Evolutionary conservation across 1,140 invertebrate species (phyloP), one percentile per base, ranked within the genome.

Genomic region (Tetranychus urticae): DNA sequence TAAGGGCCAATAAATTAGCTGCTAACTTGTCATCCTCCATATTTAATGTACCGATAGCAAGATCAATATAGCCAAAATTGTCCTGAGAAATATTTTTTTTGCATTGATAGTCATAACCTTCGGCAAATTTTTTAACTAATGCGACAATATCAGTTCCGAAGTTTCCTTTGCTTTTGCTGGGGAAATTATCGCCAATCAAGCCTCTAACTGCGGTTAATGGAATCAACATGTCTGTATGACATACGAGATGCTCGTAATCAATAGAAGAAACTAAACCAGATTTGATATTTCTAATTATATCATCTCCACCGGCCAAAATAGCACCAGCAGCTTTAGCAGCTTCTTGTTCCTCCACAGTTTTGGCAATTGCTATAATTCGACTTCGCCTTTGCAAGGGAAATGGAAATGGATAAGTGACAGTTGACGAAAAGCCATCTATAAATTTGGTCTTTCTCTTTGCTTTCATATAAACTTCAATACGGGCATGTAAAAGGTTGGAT

Each of bases 161-260:
- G n/a, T 81, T 85, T 55, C 74, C 77, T 75, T 62, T 66, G 68
- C 77, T 79, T 0, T 78, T 67, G 66, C 74, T 81, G 1, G 86
- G 86, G 73, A 85, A 87, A 66, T 79, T 79, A 60, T 72, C 80
- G 65, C 82, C 86, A 73, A 89, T 73, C 12, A 88, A 68, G 33
- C 84, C 84, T 67, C 83, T 74, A 54, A 88, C 74, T 0, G 77
- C 72, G 2, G 84, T 75, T 37, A 88, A 69, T 56, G 88, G 85
- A 0, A 82, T 76, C 61, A 88, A 69, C 62, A 88, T 84, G 68
- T 81, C 79, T 4, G 83, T 80, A 75, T 87, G 82, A 5, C 83
- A 81, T 46, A 88, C 71, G 2, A 85, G 67, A 68, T 75, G 80
- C 65, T 85, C 77, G 70, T 80, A 88, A 61, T 88, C 83, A n/a